These are phyloP conservation scores for Microctonus aethiopoides DNA, from an alignment of 2,888 invertebrate genomes.

Conservation along the genomic window DNA sequence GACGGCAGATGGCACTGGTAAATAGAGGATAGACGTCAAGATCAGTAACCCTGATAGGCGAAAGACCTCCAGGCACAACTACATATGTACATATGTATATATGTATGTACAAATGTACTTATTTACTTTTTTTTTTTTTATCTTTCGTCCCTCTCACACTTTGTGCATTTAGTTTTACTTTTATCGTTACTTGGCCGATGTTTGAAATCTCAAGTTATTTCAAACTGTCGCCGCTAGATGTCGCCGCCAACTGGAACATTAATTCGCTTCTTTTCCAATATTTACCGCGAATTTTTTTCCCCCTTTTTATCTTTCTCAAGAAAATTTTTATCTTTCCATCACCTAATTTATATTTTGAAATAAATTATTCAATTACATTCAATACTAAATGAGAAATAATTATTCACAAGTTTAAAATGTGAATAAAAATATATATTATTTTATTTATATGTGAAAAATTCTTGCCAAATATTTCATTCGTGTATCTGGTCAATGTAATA, in stretches of 20 bases:
- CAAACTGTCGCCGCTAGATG: slow-evolving; percentile 32
- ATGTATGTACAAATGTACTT: slow-evolving; percentile 42
- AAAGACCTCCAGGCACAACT: slow-evolving; percentile 47
- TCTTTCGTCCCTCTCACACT: not conserved
- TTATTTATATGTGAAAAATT: not conserved
- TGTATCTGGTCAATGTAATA: not conserved
- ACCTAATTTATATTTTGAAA: not conserved
- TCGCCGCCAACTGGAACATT: slow-evolving; percentile 28
- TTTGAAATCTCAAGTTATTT: slow-evolving; percentile 21
- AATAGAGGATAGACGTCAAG: slow-evolving; percentile 54
- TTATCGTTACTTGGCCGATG: not conserved
- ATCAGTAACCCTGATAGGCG: slow-evolving; percentile 60
- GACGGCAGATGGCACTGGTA: slow-evolving; percentile 61
- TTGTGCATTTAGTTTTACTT: not conserved
- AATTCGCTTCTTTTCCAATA: not conserved
- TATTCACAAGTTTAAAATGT: not conserved
- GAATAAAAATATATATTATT: not conserved
- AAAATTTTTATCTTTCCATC: not conserved
- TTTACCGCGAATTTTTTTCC: not conserved
- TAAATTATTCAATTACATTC: no score
- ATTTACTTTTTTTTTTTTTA: slow-evolving; percentile 43
- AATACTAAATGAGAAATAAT: no score
- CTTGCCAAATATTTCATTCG: not conserved
- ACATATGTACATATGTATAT: not conserved
- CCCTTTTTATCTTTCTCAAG: not conserved